Evolutionary conservation across 2,888 invertebrate species (phyloP), one percentile per base, ranked within the genome.

Genomic region (Eilema griseolum): DNA sequence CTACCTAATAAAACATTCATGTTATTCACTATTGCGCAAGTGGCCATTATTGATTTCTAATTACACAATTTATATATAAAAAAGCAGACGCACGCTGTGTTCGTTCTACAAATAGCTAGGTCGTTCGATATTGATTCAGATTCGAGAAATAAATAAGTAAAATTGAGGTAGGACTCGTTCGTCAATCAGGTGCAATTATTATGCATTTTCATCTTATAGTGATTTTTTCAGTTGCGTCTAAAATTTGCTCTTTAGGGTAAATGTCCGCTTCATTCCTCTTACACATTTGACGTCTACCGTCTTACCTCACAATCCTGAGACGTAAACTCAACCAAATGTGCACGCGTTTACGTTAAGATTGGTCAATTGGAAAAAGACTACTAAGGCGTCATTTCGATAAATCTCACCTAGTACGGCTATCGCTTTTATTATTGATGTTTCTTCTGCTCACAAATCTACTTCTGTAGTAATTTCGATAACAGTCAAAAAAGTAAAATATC

Each of bases 1-100:
- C 61, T 20, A n/a, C n/a, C 46, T 46, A 14, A 26, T 59, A 52
- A 31, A 33, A 33, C 23, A 57, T 57, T 56, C n/a, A 16, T 56
- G 24, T 37, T 66, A 62, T 46, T 68, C 71, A 41, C 46, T 68
- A 73, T 75, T 77, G 72, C 69, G 67, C 71, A 77, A 73, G 69
- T 69, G 26, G 57, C 66, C 71, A 77, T 76, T 57, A 70, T 56
- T 57, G 52, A 66, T 65, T 60, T 31, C 56, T 66, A 61, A 37
- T 70, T 70, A 61, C 66, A 66, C 66, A 66, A 66, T 66, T 57
- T n/a, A 66, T 64, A 41, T 16, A 59, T 23, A 70, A 61, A 65
- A 69, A 41, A 61, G 70, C 66, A 66, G 16, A 24, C 37, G 61
- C 46, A 61, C 41, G 23, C 66, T 66, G 41, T 7, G 12, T 37